Base-by-base conservation (phyloP, 2,888 invertebrate genomes). In the Athetis lepigone region DNA sequence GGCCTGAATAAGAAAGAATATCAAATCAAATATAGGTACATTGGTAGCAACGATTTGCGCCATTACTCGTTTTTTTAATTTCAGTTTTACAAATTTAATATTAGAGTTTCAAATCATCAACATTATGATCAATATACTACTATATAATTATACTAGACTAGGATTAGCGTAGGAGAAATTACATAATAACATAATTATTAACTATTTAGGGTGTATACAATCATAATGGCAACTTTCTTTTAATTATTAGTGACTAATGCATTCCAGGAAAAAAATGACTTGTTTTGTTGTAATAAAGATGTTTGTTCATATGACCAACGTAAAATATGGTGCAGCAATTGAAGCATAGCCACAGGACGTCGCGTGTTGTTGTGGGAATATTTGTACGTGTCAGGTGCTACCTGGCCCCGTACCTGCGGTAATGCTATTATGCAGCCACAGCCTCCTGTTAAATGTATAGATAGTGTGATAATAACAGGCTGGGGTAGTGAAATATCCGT, bases 331-430 rank as follows among this genome's bases (percentile, higher is more conserved):
- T 46, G 29, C 13, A 64, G 50, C 23, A 54, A 65, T 71, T 75
- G 50, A 65, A 33, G 46, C 67, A 72, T 64, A 49, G 55, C 72
- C 70, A 72, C 67, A 72, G 64, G 67, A 58, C 72, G 70, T 76
- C 63, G 57, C 69, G 58, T 62, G 70, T 76, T 77, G 70, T 80
- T 85, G 83, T 82, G 80, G 79, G 83, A 84, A 82, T 77, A 83
- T 84, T 79, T 84, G 87, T 86, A 85, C 87, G 87, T 90, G 90
- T 88, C 90, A 91, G 90, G 89, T 91, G 90, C 84, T 89, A 87
- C 88, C 84, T 86, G 83, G 85, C 79, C 60, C 57, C 70, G 75
- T 92, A 92, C 92, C 92, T 93, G 92, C 85, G 81, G 77, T 85
- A 83, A 84, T 82, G 67, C 83, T 79, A 86, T 87, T 89, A 88